phyloP scores from a whole-genome alignment of 2,113 vertebrate species.

The Vulpes lagopus region DNA sequence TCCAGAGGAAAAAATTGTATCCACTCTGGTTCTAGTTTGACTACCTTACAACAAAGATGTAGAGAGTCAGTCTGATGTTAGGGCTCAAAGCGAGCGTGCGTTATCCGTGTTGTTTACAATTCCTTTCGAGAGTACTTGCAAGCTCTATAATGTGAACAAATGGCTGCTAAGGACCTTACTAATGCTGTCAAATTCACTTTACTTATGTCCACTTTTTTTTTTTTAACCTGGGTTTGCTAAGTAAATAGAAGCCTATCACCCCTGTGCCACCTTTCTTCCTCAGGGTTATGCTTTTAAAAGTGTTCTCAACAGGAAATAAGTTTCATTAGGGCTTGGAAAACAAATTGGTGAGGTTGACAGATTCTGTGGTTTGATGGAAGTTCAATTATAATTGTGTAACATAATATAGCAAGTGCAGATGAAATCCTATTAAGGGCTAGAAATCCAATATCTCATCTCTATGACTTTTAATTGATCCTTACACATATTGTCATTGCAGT shows the following conservation, averaged over 20 bases:
- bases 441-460: conserved; percentile 92
- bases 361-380: conserved; percentile 88
- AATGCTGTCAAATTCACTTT: conserved; percentile 70
- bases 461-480: conserved; percentile 93
- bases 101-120: conserved; percentile 22
- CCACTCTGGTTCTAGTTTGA: not conserved
- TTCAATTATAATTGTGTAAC: conserved; percentile 91
- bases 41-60: not conserved
- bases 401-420: conserved; percentile 90
- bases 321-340: conserved; percentile 89
- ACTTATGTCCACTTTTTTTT: conserved; percentile 57
- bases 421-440: conserved; percentile 91
- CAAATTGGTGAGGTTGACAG: conserved; percentile 90
- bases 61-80: conserved; percentile 15
- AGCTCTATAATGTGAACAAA: conserved; percentile 51
- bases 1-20: not conserved
- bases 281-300: conserved; percentile 81
- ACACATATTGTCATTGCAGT: conserved; percentile 90
- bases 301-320: conserved; percentile 86
- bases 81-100: not conserved
- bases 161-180: conserved; percentile 61
- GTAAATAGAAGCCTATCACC: conserved; percentile 67
- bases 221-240: conserved; percentile 62
- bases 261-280: conserved; percentile 53
- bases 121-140: conserved; percentile 37